Evolutionary conservation across 2,113 vertebrate species (phyloP), one percentile per base, ranked within the genome.

Genomic region (Trichomycterus rosablanca): DNA sequence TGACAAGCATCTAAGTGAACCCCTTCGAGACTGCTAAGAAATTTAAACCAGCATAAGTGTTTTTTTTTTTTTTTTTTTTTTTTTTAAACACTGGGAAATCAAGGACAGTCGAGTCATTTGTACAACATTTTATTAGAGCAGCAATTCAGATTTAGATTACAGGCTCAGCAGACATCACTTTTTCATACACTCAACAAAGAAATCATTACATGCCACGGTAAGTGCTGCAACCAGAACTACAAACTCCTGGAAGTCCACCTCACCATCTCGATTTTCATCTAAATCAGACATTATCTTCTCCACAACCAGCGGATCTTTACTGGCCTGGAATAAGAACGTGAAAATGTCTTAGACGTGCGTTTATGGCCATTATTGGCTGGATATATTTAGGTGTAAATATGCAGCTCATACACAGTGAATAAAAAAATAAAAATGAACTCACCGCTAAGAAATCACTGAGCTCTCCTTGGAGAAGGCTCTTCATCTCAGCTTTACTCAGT

Each of bases 231-330:
- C 91, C 75, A 97, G 74, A 22, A 91, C 74, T 23, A 97, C 89
- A 8, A 89, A 98, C 73, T 98, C 95, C 80, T 93, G 87, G 79
- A 98, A 98, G 73, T 97, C 92, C 67, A 97, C 92, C 43, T 97
- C 80, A 0, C 93, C 91, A 0, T 98, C 95, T 1, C 81, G 70
- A 0, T 97, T 90, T 52, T 90, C 89, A 19, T 97, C 95, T 75
- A 97, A 76, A 54, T 95, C 92, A 3, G 63, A 75, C 91, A 97
- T 89, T 19, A 97, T 91, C 78, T 88, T 88, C 54, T 97, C 94
- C 44, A 96, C 88, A 0, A 86, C 71, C 0, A 68, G 32, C 0
- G 89, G 46, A 39, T 97, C 92, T 56, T 89, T 92, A 72, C 86
- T 84, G 16, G 64, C 59, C 92, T 95, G 14, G n/a, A 48, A 19